Base-by-base conservation (phyloP, 2,113 vertebrate genomes). In the Psephotus haematonotus region DNA sequence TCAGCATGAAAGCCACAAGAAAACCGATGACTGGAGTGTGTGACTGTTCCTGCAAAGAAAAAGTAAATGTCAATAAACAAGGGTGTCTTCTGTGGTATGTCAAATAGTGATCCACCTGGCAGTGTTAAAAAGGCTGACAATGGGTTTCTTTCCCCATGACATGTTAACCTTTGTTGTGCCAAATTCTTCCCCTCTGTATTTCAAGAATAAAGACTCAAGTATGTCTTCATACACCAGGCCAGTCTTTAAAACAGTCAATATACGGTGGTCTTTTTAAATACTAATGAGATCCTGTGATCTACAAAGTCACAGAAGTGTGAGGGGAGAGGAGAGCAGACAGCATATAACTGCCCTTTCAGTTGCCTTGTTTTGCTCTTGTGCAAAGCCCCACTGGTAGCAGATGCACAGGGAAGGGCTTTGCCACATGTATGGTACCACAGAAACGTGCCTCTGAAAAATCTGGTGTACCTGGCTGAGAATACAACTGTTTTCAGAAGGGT, bases 1-100 rank as follows among this genome's bases (percentile, higher is more conserved):
- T 62, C 91, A 95, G 44, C 72, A 50, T 65, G 93, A 93, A 93
- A 95, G 35, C 69, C 80, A 69, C 93, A 57, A 86, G 80, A 96
- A 95, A 92, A 78, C 63, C 49, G 89, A 1, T 8, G 41, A 76
- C 57, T 67, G 63, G 35, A 77, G 94, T 95, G n/a, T 65, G 65
- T 46, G 83, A 86, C 84, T 90, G 63, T 67, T 93, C 64, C 77
- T 44, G 89, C 29, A 84, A 64, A 95, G 62, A 84, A 97, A 96
- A 92, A 47, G 11, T 72, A 64, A 83, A 82, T 82, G 74, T 80
- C 71, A 80, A 67, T 85, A 90, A 95, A 92, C 19, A 90, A 37
- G 92, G 28, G 24, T 55, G 74, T 97, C 85, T 94, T 90, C 88
- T 87, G 88, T 4, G 25, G 24, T 46, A 62, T 82, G 63, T 83